These are phyloP conservation scores for Troides oblongomaculatus DNA, from an alignment of 2,888 invertebrate genomes.

Conservation along the genomic window DNA sequence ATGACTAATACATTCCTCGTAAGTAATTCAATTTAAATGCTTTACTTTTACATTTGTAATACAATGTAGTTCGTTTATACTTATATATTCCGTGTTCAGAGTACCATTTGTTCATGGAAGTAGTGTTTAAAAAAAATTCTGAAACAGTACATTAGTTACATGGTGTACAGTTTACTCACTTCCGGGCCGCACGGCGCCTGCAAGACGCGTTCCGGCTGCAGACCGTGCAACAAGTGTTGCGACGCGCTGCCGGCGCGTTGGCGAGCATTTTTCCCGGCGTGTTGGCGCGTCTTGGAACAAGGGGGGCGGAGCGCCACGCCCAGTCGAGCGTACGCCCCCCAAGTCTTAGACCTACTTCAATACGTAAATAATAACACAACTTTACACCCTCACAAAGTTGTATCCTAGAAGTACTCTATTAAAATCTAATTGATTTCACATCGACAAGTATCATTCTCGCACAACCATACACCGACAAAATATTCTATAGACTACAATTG, in stretches of 20 bases:
- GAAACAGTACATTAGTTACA: too few species aligned
- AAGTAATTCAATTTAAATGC: too few species aligned
- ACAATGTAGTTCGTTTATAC: too few species aligned
- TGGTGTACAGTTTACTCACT: neutral
- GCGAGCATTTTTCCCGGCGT: conserved; percentile 57
- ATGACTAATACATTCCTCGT: too few species aligned
- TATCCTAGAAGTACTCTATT: neutral
- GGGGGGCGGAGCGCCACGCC: conserved; percentile 67
- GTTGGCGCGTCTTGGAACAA: conserved; percentile 59
- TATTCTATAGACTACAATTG: too few species aligned
- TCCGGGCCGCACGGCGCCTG: neutral
- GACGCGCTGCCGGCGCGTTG: conserved; percentile 31
- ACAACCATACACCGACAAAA: too few species aligned
- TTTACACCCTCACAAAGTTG: neutral
- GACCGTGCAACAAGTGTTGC: conserved; percentile 58
- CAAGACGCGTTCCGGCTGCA: neutral
- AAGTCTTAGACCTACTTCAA: conserved; percentile 42
- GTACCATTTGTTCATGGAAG: too few species aligned
- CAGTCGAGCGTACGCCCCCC: conserved; percentile 62
- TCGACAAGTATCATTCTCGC: neutral
- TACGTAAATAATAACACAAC: conserved; percentile 4
- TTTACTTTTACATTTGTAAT: too few species aligned
- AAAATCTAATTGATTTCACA: neutral
- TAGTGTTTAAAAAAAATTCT: too few species aligned
- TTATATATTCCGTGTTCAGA: too few species aligned